phyloP scores from a whole-genome alignment of 2,888 invertebrate species.

The Allolobophora icterica region DNA sequence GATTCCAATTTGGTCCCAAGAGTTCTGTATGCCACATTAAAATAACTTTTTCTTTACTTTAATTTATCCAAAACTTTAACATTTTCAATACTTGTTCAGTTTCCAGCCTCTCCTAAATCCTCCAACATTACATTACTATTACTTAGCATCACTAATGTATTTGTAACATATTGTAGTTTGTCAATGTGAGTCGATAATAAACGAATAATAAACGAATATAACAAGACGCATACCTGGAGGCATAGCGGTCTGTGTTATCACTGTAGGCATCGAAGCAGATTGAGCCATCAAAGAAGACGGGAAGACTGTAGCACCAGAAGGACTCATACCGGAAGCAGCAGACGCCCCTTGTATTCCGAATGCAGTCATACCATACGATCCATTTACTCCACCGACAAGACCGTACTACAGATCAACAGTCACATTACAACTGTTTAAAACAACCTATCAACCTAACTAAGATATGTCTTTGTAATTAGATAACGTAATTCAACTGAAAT shows the following conservation, averaged over 20 bases:
- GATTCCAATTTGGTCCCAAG: too few species aligned
- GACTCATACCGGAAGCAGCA: background rate
- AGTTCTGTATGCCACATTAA: too few species aligned
- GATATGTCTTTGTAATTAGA: background rate
- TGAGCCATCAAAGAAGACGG: background rate
- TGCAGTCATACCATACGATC: background rate
- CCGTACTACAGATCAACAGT: background rate
- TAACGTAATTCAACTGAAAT: background rate
- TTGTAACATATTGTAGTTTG: too few species aligned
- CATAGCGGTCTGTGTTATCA: background rate
- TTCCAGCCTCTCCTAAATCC: too few species aligned
- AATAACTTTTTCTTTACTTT: too few species aligned
- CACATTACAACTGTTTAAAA: background rate
- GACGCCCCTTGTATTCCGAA: background rate
- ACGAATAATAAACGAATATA: too few species aligned
- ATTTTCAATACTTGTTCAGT: too few species aligned
- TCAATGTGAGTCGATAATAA: too few species aligned
- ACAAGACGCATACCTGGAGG: background rate
- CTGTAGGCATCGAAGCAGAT: background rate
- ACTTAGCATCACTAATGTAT: too few species aligned
- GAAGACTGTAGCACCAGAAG: background rate
- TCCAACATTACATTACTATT: too few species aligned
- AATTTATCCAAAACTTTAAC: too few species aligned
- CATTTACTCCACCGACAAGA: background rate
- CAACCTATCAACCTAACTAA: too few species aligned